Evolutionary conservation across 1,140 invertebrate genomes (phyloP).

Genomic region (Drosophila tropicalis): DNA sequence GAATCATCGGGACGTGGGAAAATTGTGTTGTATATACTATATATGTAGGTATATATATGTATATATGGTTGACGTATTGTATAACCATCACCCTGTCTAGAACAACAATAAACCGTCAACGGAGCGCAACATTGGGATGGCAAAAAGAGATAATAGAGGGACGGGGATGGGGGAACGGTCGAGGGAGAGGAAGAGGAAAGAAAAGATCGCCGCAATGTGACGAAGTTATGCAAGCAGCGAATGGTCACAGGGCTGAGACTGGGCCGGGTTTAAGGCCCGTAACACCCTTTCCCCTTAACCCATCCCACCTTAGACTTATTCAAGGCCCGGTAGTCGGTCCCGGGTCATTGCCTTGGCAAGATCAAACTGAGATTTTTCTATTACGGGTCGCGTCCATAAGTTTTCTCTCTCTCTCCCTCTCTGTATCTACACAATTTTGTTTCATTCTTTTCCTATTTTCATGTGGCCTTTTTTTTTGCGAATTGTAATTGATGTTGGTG

Average conservation of each 20-base stretch:
- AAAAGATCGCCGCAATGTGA: slow-evolving; percentile 2
- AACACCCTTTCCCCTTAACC: too few species aligned
- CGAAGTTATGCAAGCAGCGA: slow-evolving; percentile 9
- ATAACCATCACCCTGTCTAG: not conserved
- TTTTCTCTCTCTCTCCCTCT: not conserved
- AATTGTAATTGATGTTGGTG: slow-evolving; percentile 68
- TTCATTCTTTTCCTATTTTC: slow-evolving; percentile 7
- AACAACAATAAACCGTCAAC: slow-evolving; percentile 9
- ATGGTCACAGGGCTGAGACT: slow-evolving; percentile 8
- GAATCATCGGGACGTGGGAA: slow-evolving; percentile 13
- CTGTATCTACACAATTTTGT: slow-evolving; percentile 4
- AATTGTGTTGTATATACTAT: not conserved
- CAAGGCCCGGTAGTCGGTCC: not conserved
- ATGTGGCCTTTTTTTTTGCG: slow-evolving; percentile 29
- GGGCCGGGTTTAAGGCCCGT: not conserved
- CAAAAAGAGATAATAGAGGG: not conserved
- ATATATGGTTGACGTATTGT: slow-evolving; percentile 1
- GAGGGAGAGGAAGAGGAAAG: not conserved
- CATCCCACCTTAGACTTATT: too few species aligned
- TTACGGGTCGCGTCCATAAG: not conserved
- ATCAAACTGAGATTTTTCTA: slow-evolving; percentile 17
- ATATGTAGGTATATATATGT: not conserved
- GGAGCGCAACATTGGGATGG: slow-evolving; percentile 7
- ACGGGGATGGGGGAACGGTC: not conserved
- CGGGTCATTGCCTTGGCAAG: slow-evolving; percentile 11